Conservation (phyloP, 1,140 invertebrate species). For the Drosophila azteca region DNA sequence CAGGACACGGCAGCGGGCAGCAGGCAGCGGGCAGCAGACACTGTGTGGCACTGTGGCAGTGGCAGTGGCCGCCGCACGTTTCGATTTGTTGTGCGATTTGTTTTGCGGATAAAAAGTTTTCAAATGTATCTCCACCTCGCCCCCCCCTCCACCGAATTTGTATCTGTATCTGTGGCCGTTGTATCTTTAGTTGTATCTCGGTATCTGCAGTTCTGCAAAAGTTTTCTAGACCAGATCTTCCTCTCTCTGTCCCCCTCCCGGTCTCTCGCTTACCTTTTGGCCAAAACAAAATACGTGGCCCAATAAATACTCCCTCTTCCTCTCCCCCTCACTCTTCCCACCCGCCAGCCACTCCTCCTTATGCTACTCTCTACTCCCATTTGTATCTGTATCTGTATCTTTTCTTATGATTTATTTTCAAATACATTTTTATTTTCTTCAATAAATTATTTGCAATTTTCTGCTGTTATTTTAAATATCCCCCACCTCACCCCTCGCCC, state of each 20-base stretch:
- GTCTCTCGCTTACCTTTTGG: conserved; percentile 32
- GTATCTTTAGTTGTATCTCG: not conserved
- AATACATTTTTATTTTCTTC: conserved; percentile 33
- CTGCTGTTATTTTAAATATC: no score
- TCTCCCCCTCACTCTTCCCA: not conserved
- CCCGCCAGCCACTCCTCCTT: no score
- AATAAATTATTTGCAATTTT: conserved; percentile 60
- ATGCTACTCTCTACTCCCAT: no score
- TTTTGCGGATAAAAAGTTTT: conserved; percentile 76
- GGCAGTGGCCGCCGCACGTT: conserved; percentile 55
- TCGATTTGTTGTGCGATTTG: conserved; percentile 77
- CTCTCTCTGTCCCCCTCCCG: no score
- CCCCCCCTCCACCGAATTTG: conserved; percentile 3
- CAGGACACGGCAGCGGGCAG: conserved; percentile 52
- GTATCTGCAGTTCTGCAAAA: conserved; percentile 51
- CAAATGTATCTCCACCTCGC: conserved; percentile 53
- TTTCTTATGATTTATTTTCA: no score
- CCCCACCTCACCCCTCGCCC: no score
- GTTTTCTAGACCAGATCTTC: conserved; percentile 63
- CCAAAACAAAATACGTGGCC: conserved; percentile 71
- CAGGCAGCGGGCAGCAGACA: not conserved
- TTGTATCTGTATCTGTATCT: not conserved
- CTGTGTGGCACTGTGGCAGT: conserved; percentile 36
- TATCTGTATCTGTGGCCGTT: conserved; percentile 7
- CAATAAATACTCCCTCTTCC: conserved; percentile 63